Evolutionary conservation across 2,888 invertebrate genomes (phyloP), one percentile per base, ranked within the genome.

Genomic region (Thereva unica): DNA sequence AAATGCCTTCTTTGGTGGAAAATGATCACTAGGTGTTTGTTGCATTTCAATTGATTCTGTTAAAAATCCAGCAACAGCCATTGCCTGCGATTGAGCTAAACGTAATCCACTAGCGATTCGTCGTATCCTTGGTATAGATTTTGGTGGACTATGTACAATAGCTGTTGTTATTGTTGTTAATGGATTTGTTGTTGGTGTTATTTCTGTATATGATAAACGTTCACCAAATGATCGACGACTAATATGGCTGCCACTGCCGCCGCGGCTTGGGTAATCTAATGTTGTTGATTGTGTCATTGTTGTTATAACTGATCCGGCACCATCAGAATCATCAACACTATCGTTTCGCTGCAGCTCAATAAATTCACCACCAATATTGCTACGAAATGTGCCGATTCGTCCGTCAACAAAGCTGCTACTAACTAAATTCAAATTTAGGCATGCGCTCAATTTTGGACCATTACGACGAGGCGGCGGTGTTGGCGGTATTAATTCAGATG

Each of bases 11-110:
- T 59, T 45, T 8, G 49, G 10, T 64, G 59, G 66, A 57, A 50
- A 61, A 8, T 41, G 61, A n/a, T 61, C 50, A 5, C 7, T 41
- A 4, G 34, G 12, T 40, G 49, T 23, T 40, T 23, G 40, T 0
- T 50, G 61, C 6, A 23, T 40, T 50, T 70, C 67, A 42, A 71
- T 66, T 4, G 68, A 66, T 53, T 84, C 83, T 59, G 86, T 85
- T 75, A 86, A 79, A 78, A 88, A 86, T 71, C 89, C 87, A 70
- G 88, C 87, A 70, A 86, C 85, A 69, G 89, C 89, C 85, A 89
- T 88, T 68, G 88, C 88, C 82, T 89, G 87, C 64, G 85, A 85
- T 80, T 89, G 89, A 71, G 88, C 88, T 74, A 89, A 82, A 78
- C 87, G 87, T 71, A 90, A 82, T 67, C 89, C 89, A 76, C 87